These are phyloP conservation scores for Porphyrio hochstetteri DNA, from an alignment of 2,113 vertebrate genomes.

Conservation along the genomic window DNA sequence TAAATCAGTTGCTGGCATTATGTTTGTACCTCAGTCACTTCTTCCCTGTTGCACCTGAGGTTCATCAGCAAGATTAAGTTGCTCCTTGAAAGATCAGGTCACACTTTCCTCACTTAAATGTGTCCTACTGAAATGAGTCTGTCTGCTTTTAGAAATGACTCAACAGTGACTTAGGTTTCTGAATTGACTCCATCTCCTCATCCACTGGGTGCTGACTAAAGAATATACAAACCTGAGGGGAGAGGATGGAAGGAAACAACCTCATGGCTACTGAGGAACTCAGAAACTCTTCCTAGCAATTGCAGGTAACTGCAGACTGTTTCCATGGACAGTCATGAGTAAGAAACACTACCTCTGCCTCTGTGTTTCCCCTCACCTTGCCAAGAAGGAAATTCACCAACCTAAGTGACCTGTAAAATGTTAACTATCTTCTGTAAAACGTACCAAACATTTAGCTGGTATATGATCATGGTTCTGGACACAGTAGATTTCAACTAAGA, in stretches of 20 bases:
- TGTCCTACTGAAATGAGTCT: not conserved
- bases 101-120: not conserved
- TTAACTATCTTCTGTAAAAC: not conserved
- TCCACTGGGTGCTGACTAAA: fast-evolving
- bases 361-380: not conserved
- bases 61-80: not conserved
- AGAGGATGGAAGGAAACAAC: not conserved
- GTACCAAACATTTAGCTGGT: not conserved
- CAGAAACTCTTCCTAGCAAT: not conserved
- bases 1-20: not conserved
- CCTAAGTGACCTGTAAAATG: not conserved
- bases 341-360: not conserved
- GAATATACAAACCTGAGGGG: not conserved
- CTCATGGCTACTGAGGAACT: not conserved
- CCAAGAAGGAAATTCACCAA: not conserved
- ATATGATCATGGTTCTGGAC: not conserved
- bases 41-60: not conserved
- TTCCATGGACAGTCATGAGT: not conserved
- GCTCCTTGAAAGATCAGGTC: not conserved
- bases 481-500: not conserved
- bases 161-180: not conserved
- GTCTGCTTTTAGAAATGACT: not conserved
- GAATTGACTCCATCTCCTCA: not conserved
- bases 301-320: not conserved
- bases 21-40: not conserved